Base-by-base conservation (phyloP, 2,797 vertebrate genomes). In the Ciconia nigra region DNA sequence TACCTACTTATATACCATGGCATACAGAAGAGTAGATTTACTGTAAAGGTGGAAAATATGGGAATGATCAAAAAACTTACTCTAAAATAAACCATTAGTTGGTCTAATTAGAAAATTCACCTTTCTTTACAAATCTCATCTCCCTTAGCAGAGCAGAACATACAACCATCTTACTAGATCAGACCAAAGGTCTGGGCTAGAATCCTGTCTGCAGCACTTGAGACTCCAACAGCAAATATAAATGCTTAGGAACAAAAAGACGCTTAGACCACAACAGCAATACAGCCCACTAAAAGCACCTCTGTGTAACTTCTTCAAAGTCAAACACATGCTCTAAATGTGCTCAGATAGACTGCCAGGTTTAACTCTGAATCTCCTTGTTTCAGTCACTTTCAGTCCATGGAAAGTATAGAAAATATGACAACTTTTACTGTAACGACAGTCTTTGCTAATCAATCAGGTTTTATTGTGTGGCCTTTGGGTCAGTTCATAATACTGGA, bases 401-500 rank as follows among this genome's bases (percentile, higher is more conserved):
- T 6, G 22, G 69, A 89, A 90, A 0, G 16, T 71, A 79, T 13
- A 79, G 90, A 78, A 93, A 96, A 95, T 33, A 33, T 5, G 59
- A 89, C 79, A 92, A 71, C 80, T 70, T 83, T 91, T 70, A 71
- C 86, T 80, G 69, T 83, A 94, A 97, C 92, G 77, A 90, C 79
- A 80, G 76, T 51, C 96, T 95, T 79, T 63, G 59, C 93, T 92
- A 94, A 97, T 97, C 95, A 76, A 84, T 97, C 97, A 87, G 57
- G 13, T 86, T 98, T 98, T 96, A 97, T 94, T 93, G 89, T 83
- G 90, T 94, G 10, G 90, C 96, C 93, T 97, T 92, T 90, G 82
- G 90, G 93, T 95, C 96, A 93, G 97, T 95, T 96, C 86, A 7
- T 78, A 92, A 90, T 6, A 41, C 90, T n/a, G 26, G 70, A 86